These are phyloP conservation scores for Brachionus manjavacas DNA, from an alignment of 1,140 invertebrate species.

Conservation along the genomic window DNA sequence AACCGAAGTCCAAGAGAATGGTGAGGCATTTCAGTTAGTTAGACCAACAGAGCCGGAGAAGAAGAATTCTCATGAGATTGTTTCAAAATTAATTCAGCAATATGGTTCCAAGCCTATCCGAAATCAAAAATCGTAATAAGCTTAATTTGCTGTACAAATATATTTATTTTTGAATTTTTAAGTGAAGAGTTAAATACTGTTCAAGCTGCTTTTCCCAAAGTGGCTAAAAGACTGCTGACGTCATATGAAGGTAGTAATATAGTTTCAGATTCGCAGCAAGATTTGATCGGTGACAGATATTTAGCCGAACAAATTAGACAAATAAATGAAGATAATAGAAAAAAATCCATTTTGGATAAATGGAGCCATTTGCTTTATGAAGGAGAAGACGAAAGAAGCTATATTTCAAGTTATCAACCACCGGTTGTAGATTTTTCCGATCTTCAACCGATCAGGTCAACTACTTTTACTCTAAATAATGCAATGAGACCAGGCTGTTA, in stretches of 20 bases:
- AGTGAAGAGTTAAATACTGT: conserved; percentile 26
- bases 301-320: conserved; percentile 29
- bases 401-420: conserved; percentile 1
- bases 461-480: conserved; percentile 37
- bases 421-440: neutral
- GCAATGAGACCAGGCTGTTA: neutral
- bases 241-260: conserved; percentile 33
- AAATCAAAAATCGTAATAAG: neutral
- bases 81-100: conserved; percentile 20
- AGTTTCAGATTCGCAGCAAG: conserved; percentile 18
- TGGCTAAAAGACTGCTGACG: conserved; percentile 1
- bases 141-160: neutral
- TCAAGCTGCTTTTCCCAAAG: conserved; percentile 27
- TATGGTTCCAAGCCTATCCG: neutral
- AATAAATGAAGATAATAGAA: conserved; percentile 32
- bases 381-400: conserved; percentile 24
- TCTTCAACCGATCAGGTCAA: neutral
- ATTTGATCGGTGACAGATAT: conserved; percentile 38
- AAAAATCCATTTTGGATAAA: conserved; percentile 39
- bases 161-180: neutral
- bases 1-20: conserved; percentile 10
- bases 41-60: neutral
- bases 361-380: conserved; percentile 42
- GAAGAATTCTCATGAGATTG: neutral
- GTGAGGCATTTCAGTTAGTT: conserved; percentile 35